Evolutionary conservation across 1,140 invertebrate species (phyloP).

Genomic region (Cylas formicarius): DNA sequence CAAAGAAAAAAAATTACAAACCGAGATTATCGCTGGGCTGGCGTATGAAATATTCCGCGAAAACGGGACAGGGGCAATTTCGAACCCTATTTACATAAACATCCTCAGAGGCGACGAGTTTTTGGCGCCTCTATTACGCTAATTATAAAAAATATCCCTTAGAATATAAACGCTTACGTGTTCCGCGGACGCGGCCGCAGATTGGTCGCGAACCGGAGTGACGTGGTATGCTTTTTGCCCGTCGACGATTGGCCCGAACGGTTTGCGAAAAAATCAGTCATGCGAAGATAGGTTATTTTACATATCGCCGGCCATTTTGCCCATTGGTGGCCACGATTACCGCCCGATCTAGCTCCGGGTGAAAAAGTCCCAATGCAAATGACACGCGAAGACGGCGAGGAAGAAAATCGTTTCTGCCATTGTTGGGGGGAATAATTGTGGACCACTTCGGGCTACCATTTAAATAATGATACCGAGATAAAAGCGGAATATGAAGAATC

Average conservation of each 20-base stretch:
- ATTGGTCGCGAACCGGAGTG: no score
- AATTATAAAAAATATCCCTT: no score
- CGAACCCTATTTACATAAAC: no score
- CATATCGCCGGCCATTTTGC: constrained; percentile 3
- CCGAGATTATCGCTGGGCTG: no score
- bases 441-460: constrained; percentile 1
- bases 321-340: not conserved
- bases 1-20: no score
- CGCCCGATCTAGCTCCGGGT: not conserved
- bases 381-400: not conserved
- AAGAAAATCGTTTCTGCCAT: constrained; percentile 2
- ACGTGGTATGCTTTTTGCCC: no score
- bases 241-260: not conserved
- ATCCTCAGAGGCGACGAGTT: no score
- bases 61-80: no score
- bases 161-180: no score
- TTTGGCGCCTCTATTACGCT: no score
- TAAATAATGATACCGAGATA: constrained; percentile 2
- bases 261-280: constrained; percentile 1
- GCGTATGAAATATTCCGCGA: no score
- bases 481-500: not conserved
- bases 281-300: not conserved
- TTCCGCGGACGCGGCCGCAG: no score
- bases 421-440: constrained; percentile 5
- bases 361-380: constrained; percentile 4